A percentile compares a stretch with the other conserved stretches of the same genome.
Conservation (phyloP, 1,140 invertebrate species). For the Pseudomyrmex concolor region DNA sequence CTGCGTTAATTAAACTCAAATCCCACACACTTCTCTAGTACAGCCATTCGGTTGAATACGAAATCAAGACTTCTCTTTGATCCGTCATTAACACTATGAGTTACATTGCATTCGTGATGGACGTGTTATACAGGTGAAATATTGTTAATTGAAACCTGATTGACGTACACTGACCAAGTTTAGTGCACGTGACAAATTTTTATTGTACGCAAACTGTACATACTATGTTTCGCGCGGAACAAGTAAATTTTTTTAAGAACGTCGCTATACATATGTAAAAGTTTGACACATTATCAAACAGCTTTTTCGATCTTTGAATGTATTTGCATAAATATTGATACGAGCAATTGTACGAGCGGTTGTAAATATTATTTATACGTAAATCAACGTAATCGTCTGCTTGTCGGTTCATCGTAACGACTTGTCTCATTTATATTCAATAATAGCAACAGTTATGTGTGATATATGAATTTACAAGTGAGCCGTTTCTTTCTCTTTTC, state of each 20-base stretch:
- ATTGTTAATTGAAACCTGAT: background rate
- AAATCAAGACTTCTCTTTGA: slow-evolving; percentile 27
- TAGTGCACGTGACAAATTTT: no score
- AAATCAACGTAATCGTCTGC: background rate
- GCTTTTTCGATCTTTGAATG: no score
- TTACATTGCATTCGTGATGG: background rate
- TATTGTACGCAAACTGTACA: no score
- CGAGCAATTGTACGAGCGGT: background rate
- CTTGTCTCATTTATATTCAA: background rate
- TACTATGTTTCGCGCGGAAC: no score
- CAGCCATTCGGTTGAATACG: background rate
- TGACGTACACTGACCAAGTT: no score
- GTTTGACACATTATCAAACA: no score
- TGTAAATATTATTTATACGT: background rate
- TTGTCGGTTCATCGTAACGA: no score
- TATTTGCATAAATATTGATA: no score
- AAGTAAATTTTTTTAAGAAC: no score
- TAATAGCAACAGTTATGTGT: background rate
- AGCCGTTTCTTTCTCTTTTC: no score
- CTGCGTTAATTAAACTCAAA: slow-evolving; percentile 58
- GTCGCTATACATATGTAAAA: no score
- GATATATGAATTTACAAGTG: background rate
- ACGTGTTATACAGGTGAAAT: background rate
- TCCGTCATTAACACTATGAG: slow-evolving; percentile 15
- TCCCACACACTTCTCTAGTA: slow-evolving; percentile 3